A percentile compares a stretch with the other conserved stretches of the same genome.
phyloP scores from a whole-genome alignment of 2,113 vertebrate species.

The Centropus unirufus region DNA sequence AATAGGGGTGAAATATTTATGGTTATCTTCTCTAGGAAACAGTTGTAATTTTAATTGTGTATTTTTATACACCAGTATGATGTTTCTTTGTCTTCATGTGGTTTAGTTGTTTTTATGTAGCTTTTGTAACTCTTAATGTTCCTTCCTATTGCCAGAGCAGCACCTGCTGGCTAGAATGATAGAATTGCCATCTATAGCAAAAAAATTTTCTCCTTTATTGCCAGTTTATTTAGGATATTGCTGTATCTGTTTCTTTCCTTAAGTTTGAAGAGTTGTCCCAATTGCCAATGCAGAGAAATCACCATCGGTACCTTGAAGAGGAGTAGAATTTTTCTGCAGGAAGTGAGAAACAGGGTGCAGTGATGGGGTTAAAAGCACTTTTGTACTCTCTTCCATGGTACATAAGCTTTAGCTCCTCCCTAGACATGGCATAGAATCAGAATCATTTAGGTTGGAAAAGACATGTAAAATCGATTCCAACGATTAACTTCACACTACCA shows the following conservation, averaged over 20 bases:
- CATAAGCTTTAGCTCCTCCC: background rate
- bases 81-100: slow-evolving; percentile 12
- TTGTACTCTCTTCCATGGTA: background rate
- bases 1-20: background rate
- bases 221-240: background rate
- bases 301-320: background rate
- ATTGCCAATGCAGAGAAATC: background rate
- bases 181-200: slow-evolving; percentile 3
- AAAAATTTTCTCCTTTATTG: background rate
- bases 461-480: background rate
- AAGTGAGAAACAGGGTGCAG: background rate
- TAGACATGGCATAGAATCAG: background rate
- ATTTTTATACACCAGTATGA: background rate
- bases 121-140: background rate
- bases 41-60: background rate
- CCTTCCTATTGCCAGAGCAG: slow-evolving; percentile 55
- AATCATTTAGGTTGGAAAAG: no score
- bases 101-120: background rate
- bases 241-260: background rate
- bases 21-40: background rate
- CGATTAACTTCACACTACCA: background rate
- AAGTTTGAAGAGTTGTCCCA: background rate
- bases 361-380: background rate
- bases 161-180: slow-evolving; percentile 61
- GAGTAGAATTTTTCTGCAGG: background rate